These are phyloP conservation scores for Penaeus japonicus DNA, from an alignment of 1,140 invertebrate species.

Conservation along the genomic window DNA sequence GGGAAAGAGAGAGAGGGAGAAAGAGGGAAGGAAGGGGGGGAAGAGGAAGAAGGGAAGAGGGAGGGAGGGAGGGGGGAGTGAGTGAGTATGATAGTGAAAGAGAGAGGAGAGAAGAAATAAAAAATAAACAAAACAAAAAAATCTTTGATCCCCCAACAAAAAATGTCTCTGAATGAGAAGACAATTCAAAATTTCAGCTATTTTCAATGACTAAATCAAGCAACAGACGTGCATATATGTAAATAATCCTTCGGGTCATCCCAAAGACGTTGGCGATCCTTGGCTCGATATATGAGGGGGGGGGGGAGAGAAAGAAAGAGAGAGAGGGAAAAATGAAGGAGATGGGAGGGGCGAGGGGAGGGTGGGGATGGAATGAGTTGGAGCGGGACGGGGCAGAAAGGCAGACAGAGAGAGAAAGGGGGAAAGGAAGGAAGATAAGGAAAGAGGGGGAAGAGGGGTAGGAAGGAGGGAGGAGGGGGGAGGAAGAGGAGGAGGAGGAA, in stretches of 20 bases:
- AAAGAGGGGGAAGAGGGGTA: too few species aligned
- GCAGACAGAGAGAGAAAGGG: not conserved
- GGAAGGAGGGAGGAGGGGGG: not conserved
- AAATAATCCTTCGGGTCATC: too few species aligned
- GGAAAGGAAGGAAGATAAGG: not conserved
- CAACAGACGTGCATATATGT: too few species aligned
- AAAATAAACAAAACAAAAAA: too few species aligned
- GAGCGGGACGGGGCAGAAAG: not conserved
- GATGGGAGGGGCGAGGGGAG: not conserved
- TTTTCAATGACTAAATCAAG: too few species aligned
- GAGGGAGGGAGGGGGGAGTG: not conserved
- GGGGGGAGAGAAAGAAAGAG: not conserved
- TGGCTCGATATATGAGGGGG: not conserved
- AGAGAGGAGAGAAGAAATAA: too few species aligned
- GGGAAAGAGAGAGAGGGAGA: not conserved
- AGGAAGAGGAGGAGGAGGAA: not conserved
- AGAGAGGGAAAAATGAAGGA: not conserved
- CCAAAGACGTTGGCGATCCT: too few species aligned
- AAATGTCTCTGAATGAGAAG: too few species aligned
- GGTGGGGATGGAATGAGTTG: not conserved
- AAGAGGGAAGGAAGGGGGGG: not conserved
- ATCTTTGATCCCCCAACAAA: too few species aligned
- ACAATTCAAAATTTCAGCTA: too few species aligned
- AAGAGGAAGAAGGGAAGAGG: not conserved
- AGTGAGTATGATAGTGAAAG: too few species aligned